Evolutionary conservation across 2,888 invertebrate genomes (phyloP), one percentile per base, ranked within the genome.

Genomic region (Ophion costatus): DNA sequence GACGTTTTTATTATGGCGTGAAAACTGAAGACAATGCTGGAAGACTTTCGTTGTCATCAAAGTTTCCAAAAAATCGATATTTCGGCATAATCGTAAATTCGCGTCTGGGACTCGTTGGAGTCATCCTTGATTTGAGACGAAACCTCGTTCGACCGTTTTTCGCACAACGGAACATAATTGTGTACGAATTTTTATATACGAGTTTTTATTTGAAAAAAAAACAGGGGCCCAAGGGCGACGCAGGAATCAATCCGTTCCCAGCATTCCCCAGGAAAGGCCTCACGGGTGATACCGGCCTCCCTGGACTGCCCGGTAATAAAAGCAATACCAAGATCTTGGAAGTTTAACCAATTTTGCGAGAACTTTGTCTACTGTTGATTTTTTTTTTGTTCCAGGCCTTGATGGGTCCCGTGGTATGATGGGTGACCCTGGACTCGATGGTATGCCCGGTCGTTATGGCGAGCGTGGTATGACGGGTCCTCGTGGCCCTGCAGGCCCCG

Each of bases 381-480:
- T 61, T 29, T 69, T 57, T 42, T 42, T 24, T 80, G 56, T 22
- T 83, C 88, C 80, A 94, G 94, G 96, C 33, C 89, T 93, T 2
- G 93, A 94, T 81, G 96, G 96, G 57, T 89, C 95, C 74, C 94
- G 95, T 42, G 97, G 96, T 82, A 91, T 94, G 87, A 94, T 94
- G 90, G 95, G 96, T 57, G 95, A 95, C 88, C 93, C 92, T 59
- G 98, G 98, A 42, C 95, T 96, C 85, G 93, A 93, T 64, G 98
- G 98, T 64, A 93, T 94, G 80, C 92, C 95, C 56, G 97, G 97
- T 38, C 94, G 95, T 79, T 94, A 95, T 91, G 98, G 98, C 67
- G 94, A 94, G 61, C 95, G 95, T 90, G 97, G 97, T 74, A 94
- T 94, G 24, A 92, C 91, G 69, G 96, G 96, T 66, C 91, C 93